Percentiles rank a stretch among this genome's conserved stretches.
Evolutionary conservation across 2,888 invertebrate genomes (phyloP).

Genomic region (Rotaria sp.): DNA sequence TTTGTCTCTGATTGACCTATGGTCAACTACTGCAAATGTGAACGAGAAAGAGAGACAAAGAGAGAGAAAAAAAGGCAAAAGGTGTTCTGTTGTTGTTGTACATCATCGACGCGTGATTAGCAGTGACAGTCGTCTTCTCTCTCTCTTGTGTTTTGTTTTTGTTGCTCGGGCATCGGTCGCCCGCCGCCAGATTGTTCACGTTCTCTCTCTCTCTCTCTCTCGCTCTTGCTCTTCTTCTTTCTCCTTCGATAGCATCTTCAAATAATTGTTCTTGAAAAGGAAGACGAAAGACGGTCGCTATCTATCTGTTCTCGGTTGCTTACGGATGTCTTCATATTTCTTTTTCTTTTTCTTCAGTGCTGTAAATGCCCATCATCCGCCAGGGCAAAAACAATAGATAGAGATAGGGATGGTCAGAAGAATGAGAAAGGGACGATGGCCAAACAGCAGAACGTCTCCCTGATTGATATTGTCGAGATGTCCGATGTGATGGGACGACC

Average conservation of each 20-base stretch:
- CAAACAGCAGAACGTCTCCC: constrained; percentile 24
- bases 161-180: constrained; percentile 24
- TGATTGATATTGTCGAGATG: constrained; percentile 21
- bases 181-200: constrained; percentile 2
- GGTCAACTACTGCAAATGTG: constrained; percentile 15
- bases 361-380: constrained; percentile 13
- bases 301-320: constrained; percentile 10
- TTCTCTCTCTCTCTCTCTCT: neutral
- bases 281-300: neutral
- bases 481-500: constrained; percentile 15
- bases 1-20: constrained; percentile 24
- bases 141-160: constrained; percentile 23
- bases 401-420: constrained; percentile 6
- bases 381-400: constrained; percentile 24
- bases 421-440: constrained; percentile 9
- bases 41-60: neutral
- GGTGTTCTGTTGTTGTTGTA: constrained; percentile 24
- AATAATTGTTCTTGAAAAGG: constrained; percentile 24
- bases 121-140: constrained; percentile 24
- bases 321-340: constrained; percentile 4
- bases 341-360: neutral
- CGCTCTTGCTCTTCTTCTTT: neutral
- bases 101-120: constrained; percentile 24
- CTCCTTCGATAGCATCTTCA: constrained; percentile 12
- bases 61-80: neutral